Evolutionary conservation across 2,113 vertebrate species (phyloP).

Genomic region (Hippolais icterina): DNA sequence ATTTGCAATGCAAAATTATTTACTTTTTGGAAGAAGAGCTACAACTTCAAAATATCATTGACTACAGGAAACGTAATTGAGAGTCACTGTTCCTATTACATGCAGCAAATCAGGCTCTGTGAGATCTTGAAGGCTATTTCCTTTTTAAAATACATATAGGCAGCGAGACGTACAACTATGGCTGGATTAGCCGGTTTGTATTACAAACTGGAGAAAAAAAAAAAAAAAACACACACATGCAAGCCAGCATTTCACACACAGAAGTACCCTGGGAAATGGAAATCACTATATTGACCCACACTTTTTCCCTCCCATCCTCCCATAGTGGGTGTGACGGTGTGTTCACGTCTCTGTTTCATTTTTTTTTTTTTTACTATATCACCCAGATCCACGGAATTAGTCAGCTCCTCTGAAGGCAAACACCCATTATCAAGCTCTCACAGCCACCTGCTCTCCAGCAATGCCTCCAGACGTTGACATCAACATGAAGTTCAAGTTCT

Average conservation of each 20-base stretch:
- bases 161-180: not conserved
- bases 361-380: constrained; percentile 50
- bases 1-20: not conserved
- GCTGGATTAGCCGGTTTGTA: not conserved
- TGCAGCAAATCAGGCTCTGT: not conserved
- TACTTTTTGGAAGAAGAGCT: not conserved
- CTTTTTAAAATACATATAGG: not conserved
- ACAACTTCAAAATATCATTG: not conserved
- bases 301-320: constrained; percentile 35
- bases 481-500: constrained; percentile 90
- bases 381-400: constrained; percentile 64
- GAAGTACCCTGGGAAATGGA: not conserved
- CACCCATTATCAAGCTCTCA: constrained; percentile 69
- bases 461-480: constrained; percentile 77
- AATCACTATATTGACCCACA: not conserved
- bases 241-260: not conserved
- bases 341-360: not conserved
- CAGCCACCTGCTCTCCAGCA: constrained; percentile 52
- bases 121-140: not conserved
- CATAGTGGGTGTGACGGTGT: constrained; percentile 58
- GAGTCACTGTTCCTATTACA: not conserved
- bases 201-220: not conserved
- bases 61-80: not conserved
- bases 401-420: constrained; percentile 65
- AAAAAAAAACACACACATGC: not conserved